Conservation (phyloP, 2,113 vertebrate species). For the Gobius niger region DNA sequence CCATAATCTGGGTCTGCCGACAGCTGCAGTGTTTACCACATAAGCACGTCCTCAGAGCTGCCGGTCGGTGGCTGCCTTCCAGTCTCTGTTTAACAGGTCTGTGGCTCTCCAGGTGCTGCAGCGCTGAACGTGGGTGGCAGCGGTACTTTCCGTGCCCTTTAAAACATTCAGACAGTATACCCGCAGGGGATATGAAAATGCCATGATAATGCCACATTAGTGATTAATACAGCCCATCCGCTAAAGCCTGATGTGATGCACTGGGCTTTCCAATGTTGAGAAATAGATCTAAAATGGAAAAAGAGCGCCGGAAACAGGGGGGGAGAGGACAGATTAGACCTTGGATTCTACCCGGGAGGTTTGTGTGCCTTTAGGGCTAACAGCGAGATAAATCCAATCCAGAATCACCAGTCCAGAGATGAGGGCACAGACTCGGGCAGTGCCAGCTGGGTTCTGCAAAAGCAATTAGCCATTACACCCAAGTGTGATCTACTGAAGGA, state of each 20-base stretch:
- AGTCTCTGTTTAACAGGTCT: conserved; percentile 53
- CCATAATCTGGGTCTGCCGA: conserved; percentile 43
- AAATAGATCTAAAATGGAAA: conserved; percentile 35
- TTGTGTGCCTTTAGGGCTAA: conserved; percentile 10
- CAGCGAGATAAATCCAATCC: conserved; percentile 7
- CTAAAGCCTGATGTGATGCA: conserved; percentile 41
- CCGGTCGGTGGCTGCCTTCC: conserved; percentile 44
- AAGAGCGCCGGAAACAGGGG: conserved; percentile 28
- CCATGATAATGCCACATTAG: conserved; percentile 51
- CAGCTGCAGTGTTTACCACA: conserved; percentile 41
- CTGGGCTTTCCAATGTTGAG: conserved; percentile 32
- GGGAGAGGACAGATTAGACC: conserved; percentile 24
- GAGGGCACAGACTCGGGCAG: conserved; percentile 57
- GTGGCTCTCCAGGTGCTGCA: conserved; percentile 35
- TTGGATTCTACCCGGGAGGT: conserved; percentile 17
- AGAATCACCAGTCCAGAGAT: conserved; percentile 28
- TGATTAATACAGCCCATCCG: conserved; percentile 53
- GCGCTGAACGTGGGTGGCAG: conserved; percentile 39
- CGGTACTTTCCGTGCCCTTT: conserved; percentile 52
- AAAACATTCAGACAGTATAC: conserved; percentile 46
- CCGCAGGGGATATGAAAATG: conserved; percentile 49
- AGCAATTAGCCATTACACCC: conserved; percentile 15
- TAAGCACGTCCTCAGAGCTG: conserved; percentile 41
- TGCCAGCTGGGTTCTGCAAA: conserved; percentile 46
- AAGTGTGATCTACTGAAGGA: background rate